phyloP scores from a whole-genome alignment of 2,888 invertebrate species.

The Diarsia dahlii region DNA sequence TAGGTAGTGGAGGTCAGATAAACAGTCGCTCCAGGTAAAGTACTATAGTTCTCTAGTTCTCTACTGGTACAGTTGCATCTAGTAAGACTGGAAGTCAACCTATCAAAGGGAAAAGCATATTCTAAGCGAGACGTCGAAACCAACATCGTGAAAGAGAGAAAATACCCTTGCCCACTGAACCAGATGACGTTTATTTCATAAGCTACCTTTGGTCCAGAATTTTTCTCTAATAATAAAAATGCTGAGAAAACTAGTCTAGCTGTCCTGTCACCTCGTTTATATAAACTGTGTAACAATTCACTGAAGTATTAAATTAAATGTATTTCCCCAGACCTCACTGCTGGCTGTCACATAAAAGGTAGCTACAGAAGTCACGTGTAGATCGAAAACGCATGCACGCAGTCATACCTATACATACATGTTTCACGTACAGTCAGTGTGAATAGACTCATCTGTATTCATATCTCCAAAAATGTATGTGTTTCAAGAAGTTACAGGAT shows the following conservation, averaged over 20 bases:
- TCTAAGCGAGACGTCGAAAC: not conserved
- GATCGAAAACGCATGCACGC: not conserved
- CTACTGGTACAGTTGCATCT: too few relatives aligned
- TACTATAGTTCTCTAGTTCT: too few relatives aligned
- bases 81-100: too few relatives aligned
- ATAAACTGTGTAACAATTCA: slow-evolving; percentile 49
- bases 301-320: slow-evolving; percentile 79
- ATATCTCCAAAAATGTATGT: not conserved
- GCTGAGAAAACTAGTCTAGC: slow-evolving; percentile 17
- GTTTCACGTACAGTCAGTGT: not conserved
- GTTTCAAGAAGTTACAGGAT: not conserved
- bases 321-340: slow-evolving; percentile 76
- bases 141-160: not conserved
- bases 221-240: slow-evolving; percentile 21
- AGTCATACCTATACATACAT: not conserved
- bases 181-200: slow-evolving; percentile 3
- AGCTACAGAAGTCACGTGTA: not conserved
- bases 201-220: slow-evolving; percentile 9
- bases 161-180: not conserved
- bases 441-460: not conserved
- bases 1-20: too few relatives aligned
- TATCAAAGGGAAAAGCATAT: not conserved
- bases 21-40: too few relatives aligned
- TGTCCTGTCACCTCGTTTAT: slow-evolving; percentile 45
- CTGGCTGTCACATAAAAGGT: slow-evolving; percentile 1